Evolutionary conservation across 2,797 vertebrate genomes (phyloP), one percentile per base, ranked within the genome.

Genomic region (Hippocampus kuda): DNA sequence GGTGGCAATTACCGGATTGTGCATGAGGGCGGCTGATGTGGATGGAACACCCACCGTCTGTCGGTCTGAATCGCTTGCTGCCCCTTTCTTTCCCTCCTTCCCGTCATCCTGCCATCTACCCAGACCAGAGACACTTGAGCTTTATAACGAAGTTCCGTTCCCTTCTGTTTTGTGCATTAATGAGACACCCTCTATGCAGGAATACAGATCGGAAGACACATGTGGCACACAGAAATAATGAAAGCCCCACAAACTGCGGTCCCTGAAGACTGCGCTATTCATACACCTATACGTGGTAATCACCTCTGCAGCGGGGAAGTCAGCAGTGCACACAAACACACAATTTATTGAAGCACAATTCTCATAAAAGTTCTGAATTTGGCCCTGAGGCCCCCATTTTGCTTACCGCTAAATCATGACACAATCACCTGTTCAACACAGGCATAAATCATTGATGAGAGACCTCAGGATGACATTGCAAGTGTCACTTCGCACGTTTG

Each of bases 211-310:
- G 63, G 44, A 46, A 65, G 44, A 48, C 62, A 64, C 7, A 44
- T 15, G 62, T 46, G 62, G 62, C 63, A 27, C 48, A 24, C 41
- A 44, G 63, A 48, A 65, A 65, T 42, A 48, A 65, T 48, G 63
- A 46, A 46, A 48, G 12, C 63, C 3, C 59, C 59, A 8, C 34
- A 34, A 38, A 20, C 27, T 60, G 24, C 26, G 44, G 24, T 65
- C 42, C 24, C n/a, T 18, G 24, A 48, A 16, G 63, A 65, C 63
- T 18, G 6, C 7, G 15, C 63, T 26, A 64, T 44, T 64, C 62
- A 64, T 44, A 46, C 41, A 27, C 24, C 62, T 8, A 64, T 15
- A 41, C n/a, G 38, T 38, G 59, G 30, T 61, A 61, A 38, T 61
- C 59, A 61, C 59, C 22, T n/a, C 38, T 24, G 34, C 10, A 15